Evolutionary conservation across 2,888 invertebrate species (phyloP), one percentile per base, ranked within the genome.

Genomic region (Ferrisia virgata): DNA sequence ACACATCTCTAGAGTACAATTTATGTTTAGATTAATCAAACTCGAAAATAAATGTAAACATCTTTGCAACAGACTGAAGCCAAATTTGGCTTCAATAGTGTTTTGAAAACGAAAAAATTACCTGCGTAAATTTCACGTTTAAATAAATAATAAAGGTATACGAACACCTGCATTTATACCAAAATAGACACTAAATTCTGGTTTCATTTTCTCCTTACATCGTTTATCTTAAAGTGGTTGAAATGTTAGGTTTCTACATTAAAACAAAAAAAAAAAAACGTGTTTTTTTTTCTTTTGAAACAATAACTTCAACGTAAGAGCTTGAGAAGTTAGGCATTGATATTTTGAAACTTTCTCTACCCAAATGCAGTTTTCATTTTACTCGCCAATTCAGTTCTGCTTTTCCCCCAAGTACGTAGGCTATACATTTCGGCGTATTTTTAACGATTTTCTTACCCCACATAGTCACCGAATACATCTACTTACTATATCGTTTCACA

Each of bases 371-470:
- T 53, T 53, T 53, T 22, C 53, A 53, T 8, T 53, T 18, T 8
- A 47, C 9, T 72, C 22, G 72, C 72, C 36, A 76, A 36, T 76
- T 76, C 36, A 36, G 9, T 0, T 11, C 13, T n/a, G 69, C 31
- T 69, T 69, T 76, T 76, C 72, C 72, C 72, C 36, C 36, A 76
- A 18, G 9, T n/a, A 28, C 0, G 18, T 15, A n/a, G 39, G 5
- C 11, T 11, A 39, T 53, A 69, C 15, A 36, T 36, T 76, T 76
- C 72, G n/a, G 72, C 36, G 72, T 72, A 72, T 76, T 76, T 33
- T 36, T 76, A 76, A 76, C 72, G 72, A 76, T 76, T 76, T 76
- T 76, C 72, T 76, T 76, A 76, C 72, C 72, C 72, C 28, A 76
- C 53, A 53, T 22, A 53, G 53, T 6, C 53, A 6, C 4, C 8